These are phyloP conservation scores for Liposcelis brunnea DNA, from an alignment of 2,888 invertebrate genomes.

Conservation along the genomic window DNA sequence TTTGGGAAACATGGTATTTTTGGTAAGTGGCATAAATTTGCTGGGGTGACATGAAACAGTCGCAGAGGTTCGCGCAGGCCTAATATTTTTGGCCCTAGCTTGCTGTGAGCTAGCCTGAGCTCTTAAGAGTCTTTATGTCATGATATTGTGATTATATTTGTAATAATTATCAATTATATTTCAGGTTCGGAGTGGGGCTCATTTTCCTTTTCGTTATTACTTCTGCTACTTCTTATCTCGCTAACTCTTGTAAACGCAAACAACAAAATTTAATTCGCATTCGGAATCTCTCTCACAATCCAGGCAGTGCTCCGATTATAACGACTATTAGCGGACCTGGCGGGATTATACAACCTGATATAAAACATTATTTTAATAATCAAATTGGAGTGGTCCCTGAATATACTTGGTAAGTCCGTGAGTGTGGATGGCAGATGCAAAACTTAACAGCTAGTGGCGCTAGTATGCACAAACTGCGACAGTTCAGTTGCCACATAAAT, in stretches of 20 bases:
- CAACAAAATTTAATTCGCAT: conserved; percentile 20
- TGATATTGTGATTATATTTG: no score
- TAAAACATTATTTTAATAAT: conserved; percentile 10
- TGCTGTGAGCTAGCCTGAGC: no score
- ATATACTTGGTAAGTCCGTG: no score
- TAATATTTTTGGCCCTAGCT: no score
- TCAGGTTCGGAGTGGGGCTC: conserved; percentile 19
- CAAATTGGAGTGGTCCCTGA: not conserved
- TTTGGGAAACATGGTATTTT: conserved; percentile 22
- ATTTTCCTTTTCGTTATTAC: conserved; percentile 18
- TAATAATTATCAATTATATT: conserved; percentile 2
- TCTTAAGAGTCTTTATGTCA: no score
- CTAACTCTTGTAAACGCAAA: conserved; percentile 18
- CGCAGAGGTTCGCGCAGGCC: no score
- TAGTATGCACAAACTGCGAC: no score
- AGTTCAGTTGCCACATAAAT: no score
- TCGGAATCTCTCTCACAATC: conserved; percentile 14
- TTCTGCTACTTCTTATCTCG: conserved; percentile 18
- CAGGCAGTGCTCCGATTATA: conserved; percentile 14
- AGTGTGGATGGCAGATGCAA: no score
- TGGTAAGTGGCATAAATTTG: conserved; percentile 20
- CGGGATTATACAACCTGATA: conserved; percentile 20
- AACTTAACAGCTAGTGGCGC: no score
- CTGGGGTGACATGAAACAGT: no score
- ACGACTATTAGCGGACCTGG: conserved; percentile 18